A percentile compares a stretch with the other conserved stretches of the same genome.
Evolutionary conservation across 2,113 vertebrate genomes (phyloP).

Genomic region (Greenwoodochromis staneri): DNA sequence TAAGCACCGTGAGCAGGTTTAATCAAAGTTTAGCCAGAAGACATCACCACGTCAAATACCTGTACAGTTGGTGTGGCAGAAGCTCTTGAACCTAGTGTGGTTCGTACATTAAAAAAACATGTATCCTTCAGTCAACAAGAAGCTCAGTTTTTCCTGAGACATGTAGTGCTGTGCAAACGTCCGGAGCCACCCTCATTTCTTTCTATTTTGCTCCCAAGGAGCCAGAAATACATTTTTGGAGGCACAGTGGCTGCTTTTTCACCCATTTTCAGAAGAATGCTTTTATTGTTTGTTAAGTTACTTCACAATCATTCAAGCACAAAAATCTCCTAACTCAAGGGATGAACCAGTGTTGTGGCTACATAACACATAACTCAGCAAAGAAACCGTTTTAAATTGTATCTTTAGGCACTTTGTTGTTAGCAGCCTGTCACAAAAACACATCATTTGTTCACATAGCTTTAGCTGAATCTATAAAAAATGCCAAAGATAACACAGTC

Average conservation of each 20-base stretch:
- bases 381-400: background rate
- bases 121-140: background rate
- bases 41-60: background rate
- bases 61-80: background rate
- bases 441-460: background rate
- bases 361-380: background rate
- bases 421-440: background rate
- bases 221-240: background rate
- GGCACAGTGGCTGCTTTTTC: background rate
- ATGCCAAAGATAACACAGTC: background rate
- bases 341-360: background rate
- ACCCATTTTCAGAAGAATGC: background rate
- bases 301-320: background rate
- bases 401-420: background rate
- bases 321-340: background rate
- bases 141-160: background rate
- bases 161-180: background rate
- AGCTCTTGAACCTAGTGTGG: background rate
- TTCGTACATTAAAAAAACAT: background rate
- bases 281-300: background rate
- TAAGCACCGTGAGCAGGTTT: slow-evolving; percentile 25
- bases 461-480: background rate
- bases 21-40: background rate
- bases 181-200: background rate
- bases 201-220: background rate